Evolutionary conservation across 2,888 invertebrate species (phyloP), one percentile per base, ranked within the genome.

Genomic region (Oscheius sp.): DNA sequence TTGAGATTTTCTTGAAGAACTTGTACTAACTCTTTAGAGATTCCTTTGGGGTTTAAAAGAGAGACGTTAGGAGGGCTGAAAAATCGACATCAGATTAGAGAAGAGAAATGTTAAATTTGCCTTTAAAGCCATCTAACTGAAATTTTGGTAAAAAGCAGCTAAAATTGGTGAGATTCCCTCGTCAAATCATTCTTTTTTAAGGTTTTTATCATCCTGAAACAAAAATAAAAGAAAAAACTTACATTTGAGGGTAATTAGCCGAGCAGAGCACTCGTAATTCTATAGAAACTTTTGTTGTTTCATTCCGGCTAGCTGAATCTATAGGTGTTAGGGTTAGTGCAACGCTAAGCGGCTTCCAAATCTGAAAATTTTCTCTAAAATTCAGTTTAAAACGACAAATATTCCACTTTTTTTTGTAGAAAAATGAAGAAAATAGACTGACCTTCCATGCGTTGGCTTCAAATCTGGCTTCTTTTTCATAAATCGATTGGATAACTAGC

Each of bases 371-470:
- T 10, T 8, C 6, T 10, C 23, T 20, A 17, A 12, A 29, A 25
- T 52, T n/a, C 2, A 50, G n/a, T n/a, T n/a, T n/a, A n/a, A n/a
- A n/a, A n/a, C n/a, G n/a, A n/a, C n/a, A n/a, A n/a, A n/a, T n/a
- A n/a, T n/a, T n/a, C n/a, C n/a, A n/a, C n/a, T n/a, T n/a, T n/a
- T n/a, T n/a, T n/a, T n/a, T n/a, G n/a, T n/a, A n/a, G n/a, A n/a
- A n/a, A n/a, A n/a, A n/a, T n/a, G n/a, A n/a, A n/a, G 29, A 50
- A 17, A 6, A 20, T 37, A 2, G 20, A 65, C 65, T 27, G 20
- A 78, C 78, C 42, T 78, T 70, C 78, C 78, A 78, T 10, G 42
- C 64, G 25, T 65, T 65, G 17, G 52, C 45, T n/a, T 58, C 55
- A 37, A 67, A 70, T 0, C 31, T 15, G 17, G 71, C 71, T 27